Evolutionary conservation across 2,113 vertebrate genomes (phyloP).

Genomic region (Lanius ludovicianus): DNA sequence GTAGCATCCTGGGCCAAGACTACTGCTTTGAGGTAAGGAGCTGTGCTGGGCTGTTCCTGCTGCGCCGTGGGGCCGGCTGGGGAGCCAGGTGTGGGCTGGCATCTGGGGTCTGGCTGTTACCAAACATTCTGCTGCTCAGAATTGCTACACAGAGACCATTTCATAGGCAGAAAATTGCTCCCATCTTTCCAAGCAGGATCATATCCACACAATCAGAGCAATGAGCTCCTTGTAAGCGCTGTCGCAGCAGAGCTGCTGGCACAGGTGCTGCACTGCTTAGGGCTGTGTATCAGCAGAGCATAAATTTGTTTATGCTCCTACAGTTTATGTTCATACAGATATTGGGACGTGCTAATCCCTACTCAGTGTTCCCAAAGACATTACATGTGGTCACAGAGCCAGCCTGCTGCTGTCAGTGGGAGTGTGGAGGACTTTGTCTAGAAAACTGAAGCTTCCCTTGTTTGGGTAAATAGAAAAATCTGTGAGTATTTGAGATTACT

Average conservation of each 20-base stretch:
- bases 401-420: background rate
- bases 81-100: background rate
- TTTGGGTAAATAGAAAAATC: conserved; percentile 24
- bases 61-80: rapidly evolving
- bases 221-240: background rate
- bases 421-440: background rate
- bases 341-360: background rate
- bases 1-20: conserved; percentile 97
- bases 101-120: background rate
- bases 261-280: background rate
- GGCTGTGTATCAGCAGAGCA: background rate
- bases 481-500: background rate
- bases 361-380: background rate
- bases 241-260: background rate
- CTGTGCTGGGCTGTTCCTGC: background rate
- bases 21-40: conserved; percentile 93
- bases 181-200: background rate
- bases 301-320: background rate
- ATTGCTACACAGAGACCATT: background rate
- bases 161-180: background rate
- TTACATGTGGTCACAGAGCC: background rate
- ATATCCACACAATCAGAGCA: background rate
- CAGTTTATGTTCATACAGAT: background rate
- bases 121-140: background rate
- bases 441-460: background rate